Evolutionary conservation across 2,888 invertebrate species (phyloP).

Genomic region (Nemotelus nigrinus): DNA sequence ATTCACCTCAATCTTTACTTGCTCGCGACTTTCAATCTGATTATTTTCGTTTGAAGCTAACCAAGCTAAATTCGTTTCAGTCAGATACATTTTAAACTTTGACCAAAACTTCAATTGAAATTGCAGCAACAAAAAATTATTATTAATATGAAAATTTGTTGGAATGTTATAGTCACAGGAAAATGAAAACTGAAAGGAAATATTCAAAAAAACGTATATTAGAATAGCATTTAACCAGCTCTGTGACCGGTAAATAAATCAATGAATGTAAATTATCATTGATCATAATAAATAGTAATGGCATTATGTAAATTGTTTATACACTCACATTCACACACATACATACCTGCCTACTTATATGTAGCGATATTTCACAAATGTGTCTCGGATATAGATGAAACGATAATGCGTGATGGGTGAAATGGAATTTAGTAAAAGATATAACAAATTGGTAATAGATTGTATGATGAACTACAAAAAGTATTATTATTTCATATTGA

Average conservation of each 20-base stretch:
- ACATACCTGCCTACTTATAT: too few species aligned
- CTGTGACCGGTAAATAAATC: neutral
- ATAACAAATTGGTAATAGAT: conserved; percentile 20
- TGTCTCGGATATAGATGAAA: conserved; percentile 8
- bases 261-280: neutral
- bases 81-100: neutral
- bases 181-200: conserved; percentile 4
- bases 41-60: too few species aligned
- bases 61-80: too few species aligned
- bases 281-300: conserved; percentile 17
- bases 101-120: conserved; percentile 27
- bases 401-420: conserved; percentile 1
- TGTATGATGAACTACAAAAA: neutral
- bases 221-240: conserved; percentile 30
- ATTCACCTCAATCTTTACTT: too few species aligned
- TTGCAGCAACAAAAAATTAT: neutral
- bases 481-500: conserved; percentile 15
- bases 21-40: too few species aligned
- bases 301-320: conserved; percentile 36
- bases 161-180: conserved; percentile 29
- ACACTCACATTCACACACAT: neutral
- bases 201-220: conserved; percentile 7
- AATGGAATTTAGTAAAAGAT: conserved; percentile 21
- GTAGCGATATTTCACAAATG: conserved; percentile 14
- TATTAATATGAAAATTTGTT: conserved; percentile 26